A percentile compares a stretch with the other conserved stretches of the same genome.
phyloP scores from a whole-genome alignment of 2,888 invertebrate species.

The Odontothrips loti region DNA sequence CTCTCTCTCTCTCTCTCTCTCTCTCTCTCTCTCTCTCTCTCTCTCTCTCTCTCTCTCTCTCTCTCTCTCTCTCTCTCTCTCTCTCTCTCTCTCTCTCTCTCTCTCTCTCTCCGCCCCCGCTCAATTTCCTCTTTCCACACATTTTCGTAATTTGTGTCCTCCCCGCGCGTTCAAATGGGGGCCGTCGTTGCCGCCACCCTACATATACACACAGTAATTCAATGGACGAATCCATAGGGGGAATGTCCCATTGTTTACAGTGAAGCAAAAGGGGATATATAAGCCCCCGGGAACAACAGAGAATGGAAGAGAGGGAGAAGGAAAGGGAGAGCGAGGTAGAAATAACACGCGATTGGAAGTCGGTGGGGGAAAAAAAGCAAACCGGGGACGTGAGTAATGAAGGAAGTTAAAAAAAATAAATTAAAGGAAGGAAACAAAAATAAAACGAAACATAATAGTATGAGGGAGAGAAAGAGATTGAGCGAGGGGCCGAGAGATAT shows the following conservation, averaged over 20 bases:
- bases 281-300: not conserved
- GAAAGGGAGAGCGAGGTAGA: not conserved
- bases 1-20: not conserved
- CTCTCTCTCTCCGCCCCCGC: no score
- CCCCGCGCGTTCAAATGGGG: no score
- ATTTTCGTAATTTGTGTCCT: no score
- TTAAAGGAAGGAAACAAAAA: not conserved
- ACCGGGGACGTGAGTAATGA: not conserved
- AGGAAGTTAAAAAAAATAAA: slow-evolving; percentile 5
- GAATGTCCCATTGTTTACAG: not conserved
- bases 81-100: no score
- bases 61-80: no score
- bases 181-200: no score
- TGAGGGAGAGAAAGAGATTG: not conserved
- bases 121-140: no score
- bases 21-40: not conserved
- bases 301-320: not conserved
- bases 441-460: slow-evolving; percentile 18
- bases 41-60: no score
- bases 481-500: not conserved
- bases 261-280: not conserved
- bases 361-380: not conserved
- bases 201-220: not conserved
- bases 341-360: not conserved
- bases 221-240: not conserved